Base-by-base conservation (phyloP, 2,113 vertebrate genomes). In the Stegostoma tigrinum region DNA sequence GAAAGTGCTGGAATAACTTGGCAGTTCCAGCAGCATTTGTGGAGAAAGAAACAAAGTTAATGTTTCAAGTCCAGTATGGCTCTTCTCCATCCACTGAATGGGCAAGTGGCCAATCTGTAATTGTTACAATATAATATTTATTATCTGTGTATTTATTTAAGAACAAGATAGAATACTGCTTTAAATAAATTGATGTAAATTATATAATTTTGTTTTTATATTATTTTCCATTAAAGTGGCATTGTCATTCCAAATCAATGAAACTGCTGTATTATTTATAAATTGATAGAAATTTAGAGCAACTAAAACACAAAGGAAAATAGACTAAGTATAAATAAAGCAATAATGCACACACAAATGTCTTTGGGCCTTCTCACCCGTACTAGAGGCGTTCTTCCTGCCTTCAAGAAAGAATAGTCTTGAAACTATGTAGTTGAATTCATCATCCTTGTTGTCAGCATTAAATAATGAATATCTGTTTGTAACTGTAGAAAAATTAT, bases 391-490 rank as follows among this genome's bases (percentile, higher is more conserved):
- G 95, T 96, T 96, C 93, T 96, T 97, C 96, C 97, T 97, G 72
- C 96, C 96, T 42, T 97, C 97, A 45, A 98, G 97, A 95, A 98
- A 98, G 94, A 97, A 97, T 96, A 99, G 96, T 75, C 96, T 97
- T 55, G 64, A 97, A 96, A 98, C 95, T 95, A 96, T 97, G 67
- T 96, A 96, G 89, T 96, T 97, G 96, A 96, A 96, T 94, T 97
- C 93, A 0, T 95, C 72, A 95, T 97, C 96, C 61, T 75, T 96
- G 96, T 96, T 96, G 86, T 96, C 96, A 96, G 96, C 96, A 67
- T 34, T 34, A 38, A 87, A 96, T 80, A 45, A 96, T 34, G 70
- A 64, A 34, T 96, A 95, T 95, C 96, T 96, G 95, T 90, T 61
- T 24, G 15, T 23, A 27, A 91, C 30, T 0, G 21, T 23, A 17